Evolutionary conservation across 2,888 invertebrate genomes (phyloP).

Genomic region (Matsumyia berberina): DNA sequence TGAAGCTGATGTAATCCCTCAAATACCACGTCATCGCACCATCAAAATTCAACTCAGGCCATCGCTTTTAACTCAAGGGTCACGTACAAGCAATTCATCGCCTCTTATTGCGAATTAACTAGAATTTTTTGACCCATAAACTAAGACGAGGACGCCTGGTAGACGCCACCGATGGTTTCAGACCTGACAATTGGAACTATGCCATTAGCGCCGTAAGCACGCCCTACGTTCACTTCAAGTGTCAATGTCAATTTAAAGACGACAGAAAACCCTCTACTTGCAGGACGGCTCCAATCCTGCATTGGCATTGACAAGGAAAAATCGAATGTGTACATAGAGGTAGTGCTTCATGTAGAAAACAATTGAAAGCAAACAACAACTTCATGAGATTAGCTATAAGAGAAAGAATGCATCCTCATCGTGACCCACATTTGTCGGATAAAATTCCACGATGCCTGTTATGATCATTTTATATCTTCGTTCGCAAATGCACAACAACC

Average conservation of each 20-base stretch:
- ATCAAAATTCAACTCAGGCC: constrained; percentile 39
- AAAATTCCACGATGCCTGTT: constrained; percentile 21
- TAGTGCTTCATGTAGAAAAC: constrained; percentile 10
- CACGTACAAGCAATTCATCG: constrained; percentile 68
- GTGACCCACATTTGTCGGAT: constrained; percentile 61
- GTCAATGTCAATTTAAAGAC: constrained; percentile 55
- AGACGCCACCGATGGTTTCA: constrained; percentile 34
- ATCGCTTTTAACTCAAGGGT: constrained; percentile 52
- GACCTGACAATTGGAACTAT: constrained; percentile 51
- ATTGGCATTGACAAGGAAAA: constrained; percentile 60
- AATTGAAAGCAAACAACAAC: constrained; percentile 43
- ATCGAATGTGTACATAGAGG: constrained; percentile 33
- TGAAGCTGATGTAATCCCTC: constrained; percentile 49
- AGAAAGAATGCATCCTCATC: constrained; percentile 28
- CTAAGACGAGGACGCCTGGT: constrained; percentile 7
- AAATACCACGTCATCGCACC: constrained; percentile 9
- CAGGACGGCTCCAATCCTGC: constrained; percentile 27
- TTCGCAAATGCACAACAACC: constrained; percentile 59
- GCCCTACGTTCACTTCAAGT: constrained; percentile 33
- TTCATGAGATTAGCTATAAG: constrained; percentile 52
- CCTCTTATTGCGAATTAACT: constrained; percentile 37
- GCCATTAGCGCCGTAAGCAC: constrained; percentile 45
- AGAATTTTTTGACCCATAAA: constrained; percentile 55
- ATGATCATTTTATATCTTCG: constrained; percentile 54
- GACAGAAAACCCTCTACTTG: background rate